phyloP scores from a whole-genome alignment of 2,113 vertebrate species.

The Vimba vimba region DNA sequence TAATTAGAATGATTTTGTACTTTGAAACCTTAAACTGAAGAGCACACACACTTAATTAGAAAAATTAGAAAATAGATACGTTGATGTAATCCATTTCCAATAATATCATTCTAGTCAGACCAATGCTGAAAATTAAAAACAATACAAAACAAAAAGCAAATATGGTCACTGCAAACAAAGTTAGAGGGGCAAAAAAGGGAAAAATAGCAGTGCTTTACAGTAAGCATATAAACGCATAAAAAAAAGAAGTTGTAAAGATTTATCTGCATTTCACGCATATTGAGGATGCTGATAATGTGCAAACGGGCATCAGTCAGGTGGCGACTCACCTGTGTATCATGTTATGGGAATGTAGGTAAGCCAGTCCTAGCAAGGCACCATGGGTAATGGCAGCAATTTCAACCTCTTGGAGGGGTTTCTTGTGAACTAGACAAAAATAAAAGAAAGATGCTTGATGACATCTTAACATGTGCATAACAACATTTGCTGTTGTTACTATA shows the following conservation, averaged over 20 bases:
- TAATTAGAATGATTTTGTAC: neutral
- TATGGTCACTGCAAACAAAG: neutral
- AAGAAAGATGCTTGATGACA: neutral
- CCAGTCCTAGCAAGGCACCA: slow-evolving; percentile 97
- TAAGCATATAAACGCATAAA: neutral
- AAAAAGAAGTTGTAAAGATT: too few species aligned
- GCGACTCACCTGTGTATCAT: slow-evolving; percentile 95
- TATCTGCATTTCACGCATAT: too few species aligned
- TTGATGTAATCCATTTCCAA: neutral
- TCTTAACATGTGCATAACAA: neutral
- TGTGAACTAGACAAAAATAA: slow-evolving; percentile 84
- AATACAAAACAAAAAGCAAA: neutral
- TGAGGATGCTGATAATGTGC: neutral
- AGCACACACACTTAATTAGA: neutral
- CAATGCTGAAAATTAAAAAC: neutral
- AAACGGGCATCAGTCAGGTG: neutral
- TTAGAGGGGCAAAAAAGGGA: neutral
- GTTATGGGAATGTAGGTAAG: slow-evolving; percentile 96
- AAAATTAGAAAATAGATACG: neutral
- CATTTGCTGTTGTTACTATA: neutral
- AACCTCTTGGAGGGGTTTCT: slow-evolving; percentile 98
- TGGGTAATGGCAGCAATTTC: slow-evolving; percentile 99
- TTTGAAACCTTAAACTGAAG: neutral
- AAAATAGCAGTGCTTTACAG: neutral
- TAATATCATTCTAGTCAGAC: neutral